Evolutionary conservation across 2,113 vertebrate species (phyloP), one percentile per base, ranked within the genome.

Genomic region (Tenebrosternarchus preto): DNA sequence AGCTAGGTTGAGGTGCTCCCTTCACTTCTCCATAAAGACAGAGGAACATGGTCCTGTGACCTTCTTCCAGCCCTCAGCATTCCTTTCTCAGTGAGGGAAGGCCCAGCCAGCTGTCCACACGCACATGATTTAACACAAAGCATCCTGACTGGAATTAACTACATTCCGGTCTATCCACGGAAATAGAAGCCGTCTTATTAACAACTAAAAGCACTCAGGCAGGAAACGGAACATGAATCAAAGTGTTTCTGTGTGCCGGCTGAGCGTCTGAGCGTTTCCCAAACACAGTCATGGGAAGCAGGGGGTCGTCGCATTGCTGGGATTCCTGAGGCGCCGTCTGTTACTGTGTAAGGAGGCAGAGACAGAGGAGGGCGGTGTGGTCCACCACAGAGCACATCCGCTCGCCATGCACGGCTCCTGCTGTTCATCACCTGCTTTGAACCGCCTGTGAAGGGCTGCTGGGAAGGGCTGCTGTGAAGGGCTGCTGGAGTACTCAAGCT

Each of bases 261-360:
- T n/a, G 57, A 71, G 68, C 29, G 56, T 67, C 53, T 0, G 43
- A 83, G 59, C 61, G 61, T 56, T 76, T 84, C 88, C 88, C 88
- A 89, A 91, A 93, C 88, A 87, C 85, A 90, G 91, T 78, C 89
- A 91, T 76, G 87, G 88, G 91, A 92, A 85, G 82, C 73, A 67
- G 60, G 11, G 50, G 63, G 64, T 15, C 17, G 22, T 56, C 63
- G 72, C 81, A 88, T 88, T 89, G 87, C 87, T 82, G 82, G 83
- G 90, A 92, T 88, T 85, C 76, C 61, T 19, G 53, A 76, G 61
- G 46, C 43, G 12, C 31, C 33, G 57, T 75, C 81, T 55, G 70
- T 59, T 79, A 61, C 67, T 50, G 17, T 71, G 39, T 75, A 73
- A 75, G 78, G 55, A 83, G 17, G 67, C 39, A 43, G 50, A 70